These are phyloP conservation scores for Vombatus ursinus DNA, from an alignment of 2,113 vertebrate genomes.

Conservation along the genomic window DNA sequence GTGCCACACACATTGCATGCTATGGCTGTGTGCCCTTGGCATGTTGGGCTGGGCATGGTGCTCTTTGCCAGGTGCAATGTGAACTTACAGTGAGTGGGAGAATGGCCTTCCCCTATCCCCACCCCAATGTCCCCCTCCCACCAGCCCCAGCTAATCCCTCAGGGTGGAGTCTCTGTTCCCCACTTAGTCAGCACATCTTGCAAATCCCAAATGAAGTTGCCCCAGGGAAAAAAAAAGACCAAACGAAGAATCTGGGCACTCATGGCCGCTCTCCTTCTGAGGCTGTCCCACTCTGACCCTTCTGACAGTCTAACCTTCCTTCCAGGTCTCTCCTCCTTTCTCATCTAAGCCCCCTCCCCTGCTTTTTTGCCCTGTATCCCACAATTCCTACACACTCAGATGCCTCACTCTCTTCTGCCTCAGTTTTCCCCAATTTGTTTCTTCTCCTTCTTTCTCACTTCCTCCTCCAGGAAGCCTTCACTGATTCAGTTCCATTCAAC, in stretches of 20 bases:
- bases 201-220: slow-evolving; percentile 46
- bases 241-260: slow-evolving; percentile 39
- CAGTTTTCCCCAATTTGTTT: not conserved
- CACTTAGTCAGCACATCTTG: slow-evolving; percentile 67
- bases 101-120: not conserved
- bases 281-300: not conserved
- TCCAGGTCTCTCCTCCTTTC: not conserved
- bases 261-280: not conserved
- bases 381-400: not conserved
- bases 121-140: slow-evolving; percentile 4
- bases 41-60: slow-evolving; percentile 32
- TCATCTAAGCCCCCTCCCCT: not conserved
- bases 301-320: not conserved
- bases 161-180: slow-evolving; percentile 56
- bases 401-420: not conserved
- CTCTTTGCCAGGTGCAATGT: slow-evolving; percentile 69
- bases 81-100: slow-evolving; percentile 48
- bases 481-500: not conserved
- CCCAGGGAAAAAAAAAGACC: slow-evolving; percentile 31
- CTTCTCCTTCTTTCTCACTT: not conserved
- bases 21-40: slow-evolving; percentile 40
- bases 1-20: slow-evolving; percentile 69
- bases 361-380: not conserved
- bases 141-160: slow-evolving; percentile 43
- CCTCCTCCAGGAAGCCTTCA: not conserved